Evolutionary conservation across 2,113 vertebrate genomes (phyloP).

Genomic region (Sorex araneus): DNA sequence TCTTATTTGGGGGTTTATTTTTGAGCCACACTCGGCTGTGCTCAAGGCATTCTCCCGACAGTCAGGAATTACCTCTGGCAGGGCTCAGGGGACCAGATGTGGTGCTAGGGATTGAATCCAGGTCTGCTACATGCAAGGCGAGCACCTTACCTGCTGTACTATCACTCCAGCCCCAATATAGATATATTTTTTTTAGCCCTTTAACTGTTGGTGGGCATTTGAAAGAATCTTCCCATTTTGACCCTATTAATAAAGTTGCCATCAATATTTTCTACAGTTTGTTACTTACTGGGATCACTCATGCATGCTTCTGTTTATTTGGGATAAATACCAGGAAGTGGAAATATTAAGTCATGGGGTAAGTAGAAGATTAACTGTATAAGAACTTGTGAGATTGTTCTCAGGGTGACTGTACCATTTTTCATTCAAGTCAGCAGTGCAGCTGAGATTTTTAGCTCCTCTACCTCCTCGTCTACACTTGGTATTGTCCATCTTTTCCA

Average conservation of each 20-base stretch:
- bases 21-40: too few species aligned
- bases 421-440: not conserved
- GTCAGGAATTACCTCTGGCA: too few species aligned
- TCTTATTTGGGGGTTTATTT: too few species aligned
- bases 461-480: not conserved
- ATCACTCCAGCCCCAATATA: too few species aligned
- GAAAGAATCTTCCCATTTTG: not conserved
- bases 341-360: not conserved
- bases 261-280: not conserved
- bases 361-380: not conserved
- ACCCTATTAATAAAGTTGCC: not conserved
- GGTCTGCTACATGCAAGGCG: too few species aligned
- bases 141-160: too few species aligned
- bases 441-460: not conserved
- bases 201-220: not conserved
- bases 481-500: not conserved
- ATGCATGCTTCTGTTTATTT: conserved; percentile 20
- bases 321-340: not conserved
- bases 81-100: too few species aligned
- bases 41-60: too few species aligned
- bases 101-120: too few species aligned
- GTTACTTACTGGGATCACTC: not conserved
- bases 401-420: not conserved
- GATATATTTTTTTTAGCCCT: not conserved
- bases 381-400: not conserved